These are phyloP conservation scores for Platycheirus rosarum DNA, from an alignment of 2,888 invertebrate genomes.

Conservation along the genomic window DNA sequence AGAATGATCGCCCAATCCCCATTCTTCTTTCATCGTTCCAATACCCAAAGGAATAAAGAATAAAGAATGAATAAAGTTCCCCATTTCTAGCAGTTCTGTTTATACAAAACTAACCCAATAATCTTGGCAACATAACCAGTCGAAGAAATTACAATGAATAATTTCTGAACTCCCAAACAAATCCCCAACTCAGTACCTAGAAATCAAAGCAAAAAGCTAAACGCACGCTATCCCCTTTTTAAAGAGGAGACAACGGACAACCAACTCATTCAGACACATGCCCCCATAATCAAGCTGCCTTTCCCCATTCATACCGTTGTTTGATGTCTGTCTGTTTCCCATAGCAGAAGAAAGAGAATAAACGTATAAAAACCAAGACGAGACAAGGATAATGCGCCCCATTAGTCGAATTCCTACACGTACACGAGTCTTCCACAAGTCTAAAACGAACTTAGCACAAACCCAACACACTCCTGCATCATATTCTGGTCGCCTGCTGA, in stretches of 20 bases:
- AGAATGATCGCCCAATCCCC: too few relatives aligned
- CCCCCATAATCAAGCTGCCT: not conserved
- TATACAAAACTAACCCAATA: too few relatives aligned
- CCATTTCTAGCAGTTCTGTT: too few relatives aligned
- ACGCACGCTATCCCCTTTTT: conserved; percentile 2
- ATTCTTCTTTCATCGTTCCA: too few relatives aligned
- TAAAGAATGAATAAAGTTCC: too few relatives aligned
- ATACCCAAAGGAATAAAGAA: too few relatives aligned
- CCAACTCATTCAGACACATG: conserved; percentile 5
- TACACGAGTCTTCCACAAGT: not conserved
- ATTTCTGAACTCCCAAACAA: conserved; percentile 53
- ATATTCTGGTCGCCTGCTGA: conserved; percentile 80
- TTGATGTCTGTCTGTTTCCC: too few relatives aligned
- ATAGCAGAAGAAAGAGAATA: not conserved
- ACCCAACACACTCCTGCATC: not conserved
- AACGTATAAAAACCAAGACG: not conserved
- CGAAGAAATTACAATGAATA: too few relatives aligned
- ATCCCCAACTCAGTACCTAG: conserved; percentile 47
- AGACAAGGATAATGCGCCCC: conserved; percentile 1
- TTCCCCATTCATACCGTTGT: conserved; percentile 1
- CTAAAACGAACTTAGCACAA: conserved; percentile 2
- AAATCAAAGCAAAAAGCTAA: conserved; percentile 27
- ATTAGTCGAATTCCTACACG: not conserved
- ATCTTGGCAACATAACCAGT: too few relatives aligned
- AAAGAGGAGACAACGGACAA: conserved; percentile 15